Evolutionary conservation across 1,140 invertebrate genomes (phyloP), one percentile per base, ranked within the genome.

Genomic region (Papilio polyxenes): DNA sequence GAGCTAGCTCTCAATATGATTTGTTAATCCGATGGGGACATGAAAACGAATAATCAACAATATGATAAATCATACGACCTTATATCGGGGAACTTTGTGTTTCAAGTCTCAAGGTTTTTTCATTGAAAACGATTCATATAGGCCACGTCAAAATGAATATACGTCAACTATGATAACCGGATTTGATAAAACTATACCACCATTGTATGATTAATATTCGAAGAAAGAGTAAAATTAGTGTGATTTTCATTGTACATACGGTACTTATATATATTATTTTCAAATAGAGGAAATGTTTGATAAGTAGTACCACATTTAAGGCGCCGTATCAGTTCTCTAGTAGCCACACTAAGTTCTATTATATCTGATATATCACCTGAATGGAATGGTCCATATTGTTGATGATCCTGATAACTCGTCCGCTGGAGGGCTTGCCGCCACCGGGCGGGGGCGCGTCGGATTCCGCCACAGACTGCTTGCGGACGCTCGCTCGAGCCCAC

Each of bases 311-410:
- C 23, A 13, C 7, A 17, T 7, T n/a, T 17, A 56, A 3, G 8
- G 7, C 8, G n/a, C 2, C 6, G 56, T 59, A 56, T 17, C 53
- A 51, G 48, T 49, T 7, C 10, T 49, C 48, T 49, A 49, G 48
- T 49, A 8, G 48, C 48, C 48, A 3, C 10, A 51, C 49, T 13
- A 13, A 51, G 13, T 51, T 51, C 13, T 59, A 20, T 59, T 51
- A 13, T 10, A 11, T 8, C 49, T 6, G 20, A 20, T 23, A 59
- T 15, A 49, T 85, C 72, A 98, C 98, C 96, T 98, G 98, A 86
- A 98, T 97, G 44, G 97, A 97, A 89, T 98, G 98, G 92, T 98
- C 97, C 95, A 97, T 96, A 90, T 98, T 98, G 94, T 98, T 98
- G 90, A 99, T 97, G 89, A 99, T 98, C 81, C 98, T 95, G 88